A percentile compares a stretch with the other conserved stretches of the same genome.
Conservation (phyloP, 30 jellyfish, hydroid and myxozoan species). For the Cassiopea xamachana region DNA sequence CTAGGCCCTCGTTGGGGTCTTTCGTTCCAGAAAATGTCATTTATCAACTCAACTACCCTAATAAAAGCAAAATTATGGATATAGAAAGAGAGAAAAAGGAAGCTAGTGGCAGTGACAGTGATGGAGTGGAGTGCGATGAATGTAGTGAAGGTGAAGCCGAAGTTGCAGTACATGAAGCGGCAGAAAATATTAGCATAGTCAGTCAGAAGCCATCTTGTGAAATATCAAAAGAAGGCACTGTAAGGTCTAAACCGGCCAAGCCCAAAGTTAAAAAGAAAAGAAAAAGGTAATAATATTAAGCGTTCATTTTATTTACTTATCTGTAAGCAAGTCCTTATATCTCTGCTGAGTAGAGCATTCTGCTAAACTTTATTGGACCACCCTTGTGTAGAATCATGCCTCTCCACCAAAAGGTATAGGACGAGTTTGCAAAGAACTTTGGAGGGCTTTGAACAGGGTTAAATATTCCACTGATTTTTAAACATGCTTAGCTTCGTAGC, state of each 20-base stretch:
- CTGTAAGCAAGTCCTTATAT: no score
- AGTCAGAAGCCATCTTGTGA: neutral
- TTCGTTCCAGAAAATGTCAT: neutral
- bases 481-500: no score
- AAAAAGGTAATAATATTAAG: slow-evolving; percentile 28
- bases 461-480: no score
- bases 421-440: no score
- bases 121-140: slow-evolving; percentile 59
- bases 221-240: neutral
- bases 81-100: slow-evolving; percentile 60
- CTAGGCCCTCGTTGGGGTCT: slow-evolving; percentile 9
- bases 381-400: no score
- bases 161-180: slow-evolving; percentile 34
- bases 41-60: neutral
- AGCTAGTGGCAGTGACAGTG: slow-evolving; percentile 58
- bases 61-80: neutral
- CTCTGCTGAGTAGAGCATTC: no score
- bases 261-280: slow-evolving; percentile 56
- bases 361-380: no score
- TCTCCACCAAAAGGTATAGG: no score
- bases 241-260: slow-evolving; percentile 32
- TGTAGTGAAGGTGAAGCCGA: slow-evolving; percentile 59
- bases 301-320: no score
- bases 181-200: slow-evolving; percentile 3
- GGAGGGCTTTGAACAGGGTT: no score